Evolutionary conservation across 2,113 vertebrate species (phyloP).

Genomic region (Myxocyprinus asiaticus): DNA sequence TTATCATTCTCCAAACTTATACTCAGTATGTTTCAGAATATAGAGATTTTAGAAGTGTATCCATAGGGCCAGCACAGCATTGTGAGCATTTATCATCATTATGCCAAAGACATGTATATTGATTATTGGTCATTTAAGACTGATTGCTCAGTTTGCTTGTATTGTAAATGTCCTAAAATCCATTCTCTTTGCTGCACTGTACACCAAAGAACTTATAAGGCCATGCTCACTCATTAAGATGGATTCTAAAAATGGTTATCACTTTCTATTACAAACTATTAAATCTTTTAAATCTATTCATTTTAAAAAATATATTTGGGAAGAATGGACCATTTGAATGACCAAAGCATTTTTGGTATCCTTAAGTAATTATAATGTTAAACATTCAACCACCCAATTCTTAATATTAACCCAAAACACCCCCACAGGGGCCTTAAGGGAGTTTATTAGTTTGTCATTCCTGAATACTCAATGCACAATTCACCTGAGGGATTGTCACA

Average conservation of each 20-base stretch:
- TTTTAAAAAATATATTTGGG: no score
- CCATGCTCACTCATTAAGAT: background rate
- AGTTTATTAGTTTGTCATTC: background rate
- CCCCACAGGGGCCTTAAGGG: background rate
- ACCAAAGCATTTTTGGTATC: slow-evolving; percentile 5
- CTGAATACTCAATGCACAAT: background rate
- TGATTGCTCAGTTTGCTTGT: slow-evolving; percentile 19
- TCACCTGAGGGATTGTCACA: background rate
- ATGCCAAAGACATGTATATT: slow-evolving; percentile 23
- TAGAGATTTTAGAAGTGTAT: slow-evolving; percentile 9
- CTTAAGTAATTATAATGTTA: background rate
- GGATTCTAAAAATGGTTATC: background rate
- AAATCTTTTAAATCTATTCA: no score
- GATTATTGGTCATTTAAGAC: slow-evolving; percentile 17
- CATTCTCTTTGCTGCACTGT: background rate
- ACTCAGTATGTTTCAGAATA: background rate
- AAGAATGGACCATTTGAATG: background rate
- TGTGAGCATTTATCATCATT: slow-evolving; percentile 45
- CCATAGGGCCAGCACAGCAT: background rate
- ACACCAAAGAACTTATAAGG: background rate
- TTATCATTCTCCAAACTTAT: no score
- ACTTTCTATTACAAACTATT: no score
- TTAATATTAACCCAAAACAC: background rate
- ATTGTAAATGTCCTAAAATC: slow-evolving; percentile 31
- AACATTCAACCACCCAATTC: background rate